Evolutionary conservation across 1,140 invertebrate genomes (phyloP), one percentile per base, ranked within the genome.

Genomic region (Vanessa atalanta): DNA sequence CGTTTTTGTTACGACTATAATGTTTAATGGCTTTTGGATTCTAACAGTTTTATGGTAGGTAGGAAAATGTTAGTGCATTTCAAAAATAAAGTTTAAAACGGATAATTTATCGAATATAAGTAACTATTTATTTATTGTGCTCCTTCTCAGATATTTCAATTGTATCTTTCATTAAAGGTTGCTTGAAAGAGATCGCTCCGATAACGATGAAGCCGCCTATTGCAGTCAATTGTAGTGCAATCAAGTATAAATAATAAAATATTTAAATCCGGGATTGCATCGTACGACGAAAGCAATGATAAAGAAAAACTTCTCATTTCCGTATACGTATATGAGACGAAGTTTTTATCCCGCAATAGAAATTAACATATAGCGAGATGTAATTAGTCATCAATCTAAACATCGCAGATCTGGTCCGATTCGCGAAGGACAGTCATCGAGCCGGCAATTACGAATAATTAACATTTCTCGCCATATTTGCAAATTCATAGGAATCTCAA

Each of bases 371-470:
- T 50, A 63, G 47, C 57, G 53, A 37, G 13, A 26, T 70, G 68
- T 16, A 70, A 70, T 70, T 70, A 70, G 55, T 63, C 14, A 61
- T 61, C 50, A 53, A 53, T 57, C 55, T 9, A 51, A n/a, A 12
- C 23, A 60, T 1, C 43, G 9, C 57, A 60, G 31, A 14, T 37
- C 14, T 61, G 15, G 20, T 61, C 31, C 37, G 26, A 69, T 65
- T 60, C 15, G 15, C 65, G 76, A 79, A 75, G 79, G 70, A 81
- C 74, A 77, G 78, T 78, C 67, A 81, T 80, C 73, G 80, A 83
- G 76, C 80, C 53, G 31, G 73, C 80, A 85, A 85, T 84, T 83
- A 83, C 74, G 72, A 81, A 85, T 88, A 73, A 65, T 79, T 78
- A 61, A 77, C 70, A 84, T 86, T 72, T 79, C 77, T 87, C 72